Percentiles rank a stretch among this genome's conserved stretches.
phyloP scores from a whole-genome alignment of 2,888 invertebrate species.

The Dendrolimus pini region DNA sequence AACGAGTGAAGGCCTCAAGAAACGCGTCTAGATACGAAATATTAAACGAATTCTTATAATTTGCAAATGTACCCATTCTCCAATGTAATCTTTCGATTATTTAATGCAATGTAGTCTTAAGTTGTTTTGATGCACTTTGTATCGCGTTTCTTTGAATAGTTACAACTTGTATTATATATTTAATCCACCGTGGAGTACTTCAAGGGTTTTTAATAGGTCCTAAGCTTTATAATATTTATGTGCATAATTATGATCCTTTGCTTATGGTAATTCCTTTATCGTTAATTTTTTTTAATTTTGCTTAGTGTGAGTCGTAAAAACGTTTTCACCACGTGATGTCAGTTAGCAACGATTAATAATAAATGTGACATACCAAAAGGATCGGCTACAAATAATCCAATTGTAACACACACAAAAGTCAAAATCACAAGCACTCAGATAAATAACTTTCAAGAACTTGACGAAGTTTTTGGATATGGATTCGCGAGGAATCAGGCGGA shows the following conservation, averaged over 20 bases:
- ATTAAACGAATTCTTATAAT: conserved; percentile 48
- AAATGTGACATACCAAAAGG: conserved; percentile 35
- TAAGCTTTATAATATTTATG: conserved; percentile 1
- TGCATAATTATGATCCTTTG: too few relatives aligned
- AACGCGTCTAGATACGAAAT: conserved; percentile 34
- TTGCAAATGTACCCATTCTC: conserved; percentile 17
- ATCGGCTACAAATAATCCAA: conserved; percentile 49
- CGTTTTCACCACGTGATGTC: too few relatives aligned
- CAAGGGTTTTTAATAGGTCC: conserved; percentile 16
- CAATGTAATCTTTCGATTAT: background rate
- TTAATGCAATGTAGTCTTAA: background rate
- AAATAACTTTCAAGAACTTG: conserved; percentile 51
- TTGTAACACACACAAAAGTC: conserved; percentile 41
- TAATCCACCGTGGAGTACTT: conserved; percentile 7
- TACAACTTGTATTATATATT: conserved; percentile 4
- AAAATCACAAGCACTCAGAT: conserved; percentile 47
- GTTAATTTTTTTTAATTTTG: too few relatives aligned
- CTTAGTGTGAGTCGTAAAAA: too few relatives aligned
- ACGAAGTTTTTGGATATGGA: conserved; percentile 56
- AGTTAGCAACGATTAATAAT: conserved; percentile 5
- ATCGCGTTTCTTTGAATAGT: background rate
- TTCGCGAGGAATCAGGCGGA: conserved; percentile 60
- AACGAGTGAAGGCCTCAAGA: conserved; percentile 60
- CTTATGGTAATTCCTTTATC: too few relatives aligned
- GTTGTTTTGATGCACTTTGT: background rate